Conservation (phyloP, 1,140 invertebrate species). For the Papilio machaon region DNA sequence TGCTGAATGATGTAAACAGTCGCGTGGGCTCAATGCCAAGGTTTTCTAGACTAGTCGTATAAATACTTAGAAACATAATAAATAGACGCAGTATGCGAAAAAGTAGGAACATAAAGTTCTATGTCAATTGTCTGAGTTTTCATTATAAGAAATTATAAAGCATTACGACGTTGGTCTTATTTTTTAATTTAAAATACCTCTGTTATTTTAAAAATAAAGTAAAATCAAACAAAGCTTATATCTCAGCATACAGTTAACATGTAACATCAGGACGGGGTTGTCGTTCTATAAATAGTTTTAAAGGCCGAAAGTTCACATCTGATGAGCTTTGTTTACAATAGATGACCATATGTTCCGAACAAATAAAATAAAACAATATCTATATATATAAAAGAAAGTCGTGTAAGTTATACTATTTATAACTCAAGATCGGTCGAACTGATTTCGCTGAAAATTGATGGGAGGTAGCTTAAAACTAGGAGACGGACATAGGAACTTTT, state of each 20-base stretch:
- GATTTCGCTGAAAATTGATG: too few species aligned
- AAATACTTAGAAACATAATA: not conserved
- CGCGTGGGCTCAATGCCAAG: slow-evolving; percentile 33
- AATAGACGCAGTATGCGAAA: not conserved
- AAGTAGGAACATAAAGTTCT: not conserved
- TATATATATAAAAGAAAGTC: not conserved
- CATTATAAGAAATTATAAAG: not conserved
- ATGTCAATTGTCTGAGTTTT: not conserved
- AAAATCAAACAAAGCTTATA: not conserved
- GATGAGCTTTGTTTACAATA: not conserved
- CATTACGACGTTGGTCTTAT: not conserved
- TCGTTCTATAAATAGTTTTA: not conserved
- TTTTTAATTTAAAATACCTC: not conserved
- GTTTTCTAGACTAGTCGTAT: slow-evolving; percentile 19
- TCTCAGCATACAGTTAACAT: not conserved
- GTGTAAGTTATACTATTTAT: too few species aligned
- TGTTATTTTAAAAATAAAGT: not conserved
- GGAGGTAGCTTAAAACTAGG: too few species aligned
- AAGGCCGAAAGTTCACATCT: not conserved
- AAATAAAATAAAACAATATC: not conserved
- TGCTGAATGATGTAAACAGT: slow-evolving; percentile 19
- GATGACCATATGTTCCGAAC: not conserved
- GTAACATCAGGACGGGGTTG: not conserved
- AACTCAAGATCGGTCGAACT: too few species aligned
- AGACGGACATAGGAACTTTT: too few species aligned